phyloP scores from a whole-genome alignment of 2,113 vertebrate genomes.

The Laticauda laticaudata region DNA sequence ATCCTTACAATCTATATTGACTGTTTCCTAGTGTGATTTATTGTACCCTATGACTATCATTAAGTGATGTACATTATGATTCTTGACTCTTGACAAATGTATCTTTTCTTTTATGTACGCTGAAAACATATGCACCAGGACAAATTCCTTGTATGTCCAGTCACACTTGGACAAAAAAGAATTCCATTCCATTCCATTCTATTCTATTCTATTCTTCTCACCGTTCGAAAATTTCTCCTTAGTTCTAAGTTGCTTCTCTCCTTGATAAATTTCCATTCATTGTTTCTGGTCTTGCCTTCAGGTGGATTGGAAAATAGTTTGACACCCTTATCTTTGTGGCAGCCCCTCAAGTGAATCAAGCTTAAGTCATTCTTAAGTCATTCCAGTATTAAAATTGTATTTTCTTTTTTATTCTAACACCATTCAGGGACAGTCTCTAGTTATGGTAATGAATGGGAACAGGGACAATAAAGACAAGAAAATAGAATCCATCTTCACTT shows the following conservation, averaged over 20 bases:
- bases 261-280: background rate
- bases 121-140: no score
- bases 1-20: no score
- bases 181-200: no score
- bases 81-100: no score
- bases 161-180: no score
- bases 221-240: no score
- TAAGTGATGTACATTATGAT: no score
- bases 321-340: background rate
- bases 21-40: no score
- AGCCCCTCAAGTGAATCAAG: background rate
- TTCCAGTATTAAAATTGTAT: background rate
- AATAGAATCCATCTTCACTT: background rate
- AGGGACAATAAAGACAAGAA: background rate
- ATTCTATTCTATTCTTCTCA: background rate
- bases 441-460: background rate
- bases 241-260: background rate
- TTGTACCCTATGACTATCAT: no score
- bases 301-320: background rate
- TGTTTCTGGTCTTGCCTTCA: background rate
- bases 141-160: no score
- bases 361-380: background rate
- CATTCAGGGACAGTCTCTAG: background rate
- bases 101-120: no score
- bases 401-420: background rate